Evolutionary conservation across 1,140 invertebrate species (phyloP).

Genomic region (Plodia interpunctella): DNA sequence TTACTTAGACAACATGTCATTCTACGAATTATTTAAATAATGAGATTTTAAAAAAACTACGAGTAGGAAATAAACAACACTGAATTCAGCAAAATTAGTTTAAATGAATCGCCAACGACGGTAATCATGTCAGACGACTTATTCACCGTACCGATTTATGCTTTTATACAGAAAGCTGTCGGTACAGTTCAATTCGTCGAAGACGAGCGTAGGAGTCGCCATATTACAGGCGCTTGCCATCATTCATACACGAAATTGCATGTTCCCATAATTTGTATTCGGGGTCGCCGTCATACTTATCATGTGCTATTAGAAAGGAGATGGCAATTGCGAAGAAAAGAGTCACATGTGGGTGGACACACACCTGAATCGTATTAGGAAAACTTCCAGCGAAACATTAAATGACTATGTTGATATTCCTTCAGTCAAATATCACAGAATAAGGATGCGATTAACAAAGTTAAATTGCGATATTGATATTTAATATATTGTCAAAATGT

Average conservation of each 20-base stretch:
- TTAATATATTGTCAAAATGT: slow-evolving; percentile 56
- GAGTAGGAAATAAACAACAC: too few species aligned
- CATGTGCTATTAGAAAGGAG: slow-evolving; percentile 68
- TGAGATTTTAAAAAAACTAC: too few species aligned
- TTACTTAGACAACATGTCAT: too few species aligned
- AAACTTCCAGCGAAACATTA: background rate
- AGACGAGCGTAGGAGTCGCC: slow-evolving; percentile 57
- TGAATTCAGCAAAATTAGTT: too few species aligned
- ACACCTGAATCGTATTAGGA: slow-evolving; percentile 11
- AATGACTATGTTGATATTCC: background rate
- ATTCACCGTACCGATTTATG: slow-evolving; percentile 22
- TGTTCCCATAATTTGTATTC: slow-evolving; percentile 72
- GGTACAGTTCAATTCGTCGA: slow-evolving; percentile 67
- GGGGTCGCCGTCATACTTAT: slow-evolving; percentile 66
- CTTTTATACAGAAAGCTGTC: slow-evolving; percentile 61
- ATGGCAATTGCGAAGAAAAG: slow-evolving; percentile 45
- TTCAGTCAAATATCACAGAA: too few species aligned
- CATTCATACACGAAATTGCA: slow-evolving; percentile 68
- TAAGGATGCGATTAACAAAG: too few species aligned
- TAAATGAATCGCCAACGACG: too few species aligned
- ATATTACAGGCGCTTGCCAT: slow-evolving; percentile 55
- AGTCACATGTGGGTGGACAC: slow-evolving; percentile 37
- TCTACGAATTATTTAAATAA: too few species aligned
- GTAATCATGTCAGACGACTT: background rate
- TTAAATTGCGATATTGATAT: too few species aligned